Percentiles rank a stretch among this genome's conserved stretches.
phyloP scores from a whole-genome alignment of 2,888 invertebrate species.

The Diaperis boleti region DNA sequence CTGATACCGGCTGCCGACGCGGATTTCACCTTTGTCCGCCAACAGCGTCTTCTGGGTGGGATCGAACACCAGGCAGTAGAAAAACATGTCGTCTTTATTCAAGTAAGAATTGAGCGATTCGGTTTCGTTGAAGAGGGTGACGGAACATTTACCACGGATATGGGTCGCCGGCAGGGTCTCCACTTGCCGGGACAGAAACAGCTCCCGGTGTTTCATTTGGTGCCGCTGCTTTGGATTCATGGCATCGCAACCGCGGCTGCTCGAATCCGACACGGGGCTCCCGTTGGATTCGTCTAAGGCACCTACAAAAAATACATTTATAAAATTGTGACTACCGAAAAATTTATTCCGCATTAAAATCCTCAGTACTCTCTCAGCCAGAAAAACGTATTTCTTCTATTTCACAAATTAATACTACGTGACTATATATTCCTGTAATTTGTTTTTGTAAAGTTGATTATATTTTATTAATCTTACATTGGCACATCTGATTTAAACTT shows the following conservation, averaged over 20 bases:
- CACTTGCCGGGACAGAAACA: slow-evolving; percentile 97
- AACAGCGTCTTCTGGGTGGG: slow-evolving; percentile 98
- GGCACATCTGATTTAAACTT: too few species aligned
- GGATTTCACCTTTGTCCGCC: slow-evolving; percentile 98
- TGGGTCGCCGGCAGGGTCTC: slow-evolving; percentile 99
- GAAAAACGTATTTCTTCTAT: too few species aligned
- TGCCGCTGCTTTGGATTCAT: slow-evolving; percentile 89
- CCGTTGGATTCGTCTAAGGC: slow-evolving; percentile 64
- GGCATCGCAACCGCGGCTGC: slow-evolving; percentile 65
- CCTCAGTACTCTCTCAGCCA: too few species aligned
- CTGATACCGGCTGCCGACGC: slow-evolving; percentile 95
- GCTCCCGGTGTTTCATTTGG: slow-evolving; percentile 96
- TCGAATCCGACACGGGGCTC: slow-evolving; percentile 56
- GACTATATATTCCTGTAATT: too few species aligned
- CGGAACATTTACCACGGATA: slow-evolving; percentile 99
- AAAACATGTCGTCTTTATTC: slow-evolving; percentile 98
- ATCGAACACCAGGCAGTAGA: slow-evolving; percentile 99
- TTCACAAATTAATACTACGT: too few species aligned
- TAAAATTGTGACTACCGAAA: too few species aligned
- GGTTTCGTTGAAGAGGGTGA: slow-evolving; percentile 98
- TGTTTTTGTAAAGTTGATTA: too few species aligned
- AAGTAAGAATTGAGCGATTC: slow-evolving; percentile 97
- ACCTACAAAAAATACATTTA: slow-evolving; percentile 57
- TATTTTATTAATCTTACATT: too few species aligned
- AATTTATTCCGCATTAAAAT: too few species aligned